Percentiles rank a stretch among this genome's conserved stretches.
phyloP scores from a whole-genome alignment of 1,140 invertebrate species.

The Heliconius nattereri region DNA sequence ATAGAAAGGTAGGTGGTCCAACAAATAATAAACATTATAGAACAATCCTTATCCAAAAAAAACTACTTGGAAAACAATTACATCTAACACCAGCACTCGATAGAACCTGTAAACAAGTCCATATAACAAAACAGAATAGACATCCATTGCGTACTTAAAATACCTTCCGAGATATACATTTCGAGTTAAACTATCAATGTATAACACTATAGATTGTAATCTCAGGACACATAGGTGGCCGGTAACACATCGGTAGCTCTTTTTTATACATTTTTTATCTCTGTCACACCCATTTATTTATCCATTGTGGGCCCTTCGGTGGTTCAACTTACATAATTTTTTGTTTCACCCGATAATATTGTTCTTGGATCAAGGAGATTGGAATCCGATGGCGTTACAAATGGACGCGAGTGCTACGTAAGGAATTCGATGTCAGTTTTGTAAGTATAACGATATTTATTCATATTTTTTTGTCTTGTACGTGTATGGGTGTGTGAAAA shows the following conservation, averaged over 20 bases:
- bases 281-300: slow-evolving; percentile 58
- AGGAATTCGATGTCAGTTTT: slow-evolving; percentile 46
- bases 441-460: slow-evolving; percentile 37
- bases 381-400: slow-evolving; percentile 60
- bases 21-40: slow-evolving; percentile 6
- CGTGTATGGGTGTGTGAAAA: neutral
- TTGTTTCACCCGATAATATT: slow-evolving; percentile 67
- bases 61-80: slow-evolving; percentile 7
- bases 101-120: neutral
- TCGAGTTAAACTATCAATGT: slow-evolving; percentile 42
- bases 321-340: slow-evolving; percentile 54
- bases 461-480: slow-evolving; percentile 28
- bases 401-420: slow-evolving; percentile 50
- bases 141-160: neutral
- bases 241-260: slow-evolving; percentile 46
- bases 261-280: slow-evolving; percentile 60
- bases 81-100: slow-evolving; percentile 14
- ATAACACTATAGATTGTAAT: slow-evolving; percentile 43
- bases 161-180: neutral
- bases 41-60: slow-evolving; percentile 5
- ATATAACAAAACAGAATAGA: neutral
- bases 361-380: slow-evolving; percentile 62
- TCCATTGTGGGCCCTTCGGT: slow-evolving; percentile 57
- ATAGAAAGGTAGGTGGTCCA: neutral
- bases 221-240: slow-evolving; percentile 45